Percentiles rank a stretch among this genome's conserved stretches.
phyloP scores from a whole-genome alignment of 2,888 invertebrate genomes.

The Pseudeuparius sepicola region DNA sequence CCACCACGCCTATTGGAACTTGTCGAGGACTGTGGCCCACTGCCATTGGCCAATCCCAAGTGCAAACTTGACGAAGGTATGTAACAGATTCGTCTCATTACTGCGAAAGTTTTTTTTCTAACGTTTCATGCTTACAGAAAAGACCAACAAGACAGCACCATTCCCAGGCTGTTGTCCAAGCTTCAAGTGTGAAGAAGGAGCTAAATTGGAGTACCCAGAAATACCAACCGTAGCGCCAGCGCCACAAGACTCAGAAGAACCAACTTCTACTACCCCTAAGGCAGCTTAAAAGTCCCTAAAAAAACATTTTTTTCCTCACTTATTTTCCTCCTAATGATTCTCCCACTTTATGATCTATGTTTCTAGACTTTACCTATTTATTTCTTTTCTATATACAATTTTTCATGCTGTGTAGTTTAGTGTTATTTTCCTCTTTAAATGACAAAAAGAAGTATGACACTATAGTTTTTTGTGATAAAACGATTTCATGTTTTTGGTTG shows the following conservation, averaged over 20 bases:
- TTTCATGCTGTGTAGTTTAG: too few relatives aligned
- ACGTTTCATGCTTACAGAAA: slow-evolving; percentile 45
- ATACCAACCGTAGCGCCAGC: slow-evolving; percentile 46
- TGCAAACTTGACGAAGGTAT: slow-evolving; percentile 66
- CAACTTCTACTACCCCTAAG: slow-evolving; percentile 28
- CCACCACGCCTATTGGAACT: slow-evolving; percentile 69
- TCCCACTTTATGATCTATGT: too few relatives aligned
- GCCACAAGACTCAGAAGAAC: slow-evolving; percentile 29
- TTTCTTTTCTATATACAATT: too few relatives aligned
- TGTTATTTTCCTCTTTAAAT: too few relatives aligned
- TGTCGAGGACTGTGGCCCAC: slow-evolving; percentile 83
- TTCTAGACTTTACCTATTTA: too few relatives aligned
- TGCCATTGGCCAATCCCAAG: slow-evolving; percentile 77
- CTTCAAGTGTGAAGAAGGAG: slow-evolving; percentile 79
- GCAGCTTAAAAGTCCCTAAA: slow-evolving; percentile 19
- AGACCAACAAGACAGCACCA: slow-evolving; percentile 80
- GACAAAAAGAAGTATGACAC: too few relatives aligned
- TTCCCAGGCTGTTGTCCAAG: slow-evolving; percentile 81
- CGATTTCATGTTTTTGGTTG: too few relatives aligned
- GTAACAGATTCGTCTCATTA: slow-evolving; percentile 4
- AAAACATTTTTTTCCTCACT: too few relatives aligned
- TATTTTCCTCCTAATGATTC: too few relatives aligned
- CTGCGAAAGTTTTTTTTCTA: background rate
- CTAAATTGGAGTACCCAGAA: slow-evolving; percentile 77
- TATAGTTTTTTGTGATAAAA: too few relatives aligned